Base-by-base conservation (phyloP, 2,797 vertebrate species). In the Channallabes apus region DNA sequence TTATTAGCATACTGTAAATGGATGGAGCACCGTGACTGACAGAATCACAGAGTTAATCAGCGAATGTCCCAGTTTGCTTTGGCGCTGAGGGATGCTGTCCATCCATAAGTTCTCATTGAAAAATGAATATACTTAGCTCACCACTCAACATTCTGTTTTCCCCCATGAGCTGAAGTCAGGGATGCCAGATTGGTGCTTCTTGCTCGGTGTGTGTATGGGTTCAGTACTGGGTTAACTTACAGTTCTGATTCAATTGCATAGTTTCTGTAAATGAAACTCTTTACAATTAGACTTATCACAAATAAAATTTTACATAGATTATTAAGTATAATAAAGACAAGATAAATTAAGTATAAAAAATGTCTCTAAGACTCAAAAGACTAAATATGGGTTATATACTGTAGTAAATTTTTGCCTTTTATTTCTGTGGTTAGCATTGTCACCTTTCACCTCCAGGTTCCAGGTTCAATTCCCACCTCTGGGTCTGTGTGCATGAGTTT, bases 11-110 rank as follows among this genome's bases (percentile, higher is more conserved):
- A 51, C 46, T 51, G 46, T 29, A 27, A 67, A 59, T 56, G 15
- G 22, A 41, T 81, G 41, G 15, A 35, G 54, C 22, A 61, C 24
- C 17, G 46, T 82, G 35, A 77, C 51, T 83, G 41, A 71, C 65
- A 61, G 76, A 85, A 61, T 72, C 46, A 24, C 35, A 14, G 18
- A 51, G 38, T 84, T 85, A 71, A 88, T 88, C 58, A 68, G 22
- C 12, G 73, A 68, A 62, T 56, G 29, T 38, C n/a, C 22, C 35
- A 20, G 68, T 38, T 32, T 38, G 75, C 56, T 76, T 11, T 56
- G n/a, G 15, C 3, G 8, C 24, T 58, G 78, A 29, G 41, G 79
- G 41, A 67, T 18, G 6, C 35, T 67, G 32, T 15, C 62, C 9
- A 54, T 15, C 62, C 18, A 15, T 20, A 56, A 0, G 17, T 20